Base-by-base conservation (phyloP, 2,888 invertebrate genomes). In the Hoplodrina ambigua region DNA sequence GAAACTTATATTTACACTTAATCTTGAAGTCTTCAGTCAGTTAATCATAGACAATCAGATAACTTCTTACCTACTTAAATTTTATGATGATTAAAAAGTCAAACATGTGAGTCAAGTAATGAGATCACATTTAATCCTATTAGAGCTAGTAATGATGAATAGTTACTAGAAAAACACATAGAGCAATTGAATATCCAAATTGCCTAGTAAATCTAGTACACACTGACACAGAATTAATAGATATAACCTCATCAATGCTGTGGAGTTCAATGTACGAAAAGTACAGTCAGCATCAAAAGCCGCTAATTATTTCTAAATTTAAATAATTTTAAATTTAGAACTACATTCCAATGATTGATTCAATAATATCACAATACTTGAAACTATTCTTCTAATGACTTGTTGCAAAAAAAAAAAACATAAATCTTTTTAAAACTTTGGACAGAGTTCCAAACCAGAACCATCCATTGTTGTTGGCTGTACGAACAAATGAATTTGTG, bases 61-160 rank as follows among this genome's bases (percentile, higher is more conserved):
- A 52, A 50, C 13, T n/a, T 17, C 17, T n/a, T 17, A n/a, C 41
- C 19, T 5, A 10, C 5, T n/a, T 20, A 19, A 19, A 64, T 55
- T 53, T 53, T 19, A 33, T 49, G 46, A 33, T 30, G 41, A 67
- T 41, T 49, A 41, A 20, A 74, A 54, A 44, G 41, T 46, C 37
- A 56, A 33, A 25, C 44, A 56, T 2, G 15, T 33, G 55, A 66
- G 66, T 67, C 75, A 55, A 55, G 15, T 37, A 44, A 52, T 72
- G 69, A 56, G 44, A 25, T 69, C 69, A 75, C 10, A 57, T 46
- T 37, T 46, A 52, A 75, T 72, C 37, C 15, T 69, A 25, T 25
- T 56, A 52, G 8, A 68, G 33, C 6, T 65, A 41, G 11, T 37
- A 46, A 20, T 54, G 17, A 55, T 68, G 68, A 69, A 25, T 75